Evolutionary conservation across 2,888 invertebrate genomes (phyloP), one percentile per base, ranked within the genome.

Genomic region (Volucella zonaria): DNA sequence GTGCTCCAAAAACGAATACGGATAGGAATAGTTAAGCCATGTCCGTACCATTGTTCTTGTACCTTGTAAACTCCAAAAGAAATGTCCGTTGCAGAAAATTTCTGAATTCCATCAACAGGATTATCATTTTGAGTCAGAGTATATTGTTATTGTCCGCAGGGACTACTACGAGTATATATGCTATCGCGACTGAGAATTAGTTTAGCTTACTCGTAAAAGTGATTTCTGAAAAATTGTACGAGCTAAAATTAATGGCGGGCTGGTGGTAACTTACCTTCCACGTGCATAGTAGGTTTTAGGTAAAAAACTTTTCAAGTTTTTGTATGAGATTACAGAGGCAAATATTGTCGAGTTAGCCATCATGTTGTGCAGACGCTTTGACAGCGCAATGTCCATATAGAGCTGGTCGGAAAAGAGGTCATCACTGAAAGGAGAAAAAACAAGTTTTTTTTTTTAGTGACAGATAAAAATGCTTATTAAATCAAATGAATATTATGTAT

Each of bases 341-440:
- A 92, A 91, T 85, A 92, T 90, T 80, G 91, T 92, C 51, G 90
- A 90, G 80, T 92, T 92, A 75, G 90, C 87, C 89, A 92, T 91
- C 68, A 91, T 89, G 75, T 91, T 90, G 62, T 90, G 87, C 79
- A 92, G 88, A 8, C 90, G 89, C n/a, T 88, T 87, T 2, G 91
- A 91, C 1, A 90, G 86, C 10, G 89, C 89, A 51, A 92, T 92
- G 76, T 92, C 91, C 90, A 92, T 90, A 61, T 91, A 91, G 8
- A 92, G 89, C 87, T 92, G 91, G 88, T 92, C 92, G 47, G 91
- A 90, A 85, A 92, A 92, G 42, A 92, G 87, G 82, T 92, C 91
- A 87, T 92, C 91, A 14, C 92, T 92, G 87, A 3, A 78, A 87
- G 54, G 8, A 52, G 71, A 87, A 70, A 58, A 2, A 23, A 15